Evolutionary conservation across 2,888 invertebrate species (phyloP).

Genomic region (Torymus auratus): DNA sequence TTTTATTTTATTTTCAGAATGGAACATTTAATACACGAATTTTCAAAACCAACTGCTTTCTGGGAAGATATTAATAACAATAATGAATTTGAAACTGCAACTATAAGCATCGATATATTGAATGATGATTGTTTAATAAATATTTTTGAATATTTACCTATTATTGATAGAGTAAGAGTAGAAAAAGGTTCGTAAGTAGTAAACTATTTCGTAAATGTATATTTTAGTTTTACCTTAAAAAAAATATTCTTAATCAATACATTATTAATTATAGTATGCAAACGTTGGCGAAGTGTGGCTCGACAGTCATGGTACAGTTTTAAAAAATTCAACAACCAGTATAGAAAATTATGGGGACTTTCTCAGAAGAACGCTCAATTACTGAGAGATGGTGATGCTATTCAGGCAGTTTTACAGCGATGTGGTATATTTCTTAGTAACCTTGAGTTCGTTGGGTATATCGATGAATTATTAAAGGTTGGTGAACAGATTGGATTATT

Average conservation of each 20-base stretch:
- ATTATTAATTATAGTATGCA: slow-evolving; percentile 44
- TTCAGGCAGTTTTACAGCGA: slow-evolving; percentile 5
- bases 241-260: not conserved
- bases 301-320: slow-evolving; percentile 39
- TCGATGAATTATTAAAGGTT: slow-evolving; percentile 15
- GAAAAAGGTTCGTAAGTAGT: not conserved
- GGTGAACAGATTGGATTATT: slow-evolving; percentile 16
- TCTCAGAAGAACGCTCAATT: not conserved
- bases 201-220: not conserved
- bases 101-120: slow-evolving; percentile 19
- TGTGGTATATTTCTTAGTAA: slow-evolving; percentile 24
- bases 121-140: slow-evolving; percentile 43
- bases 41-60: too few species aligned
- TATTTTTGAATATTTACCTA: slow-evolving; percentile 46
- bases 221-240: not conserved
- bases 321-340: slow-evolving; percentile 21
- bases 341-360: slow-evolving; percentile 2
- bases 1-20: too few species aligned
- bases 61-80: too few species aligned
- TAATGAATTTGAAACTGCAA: not conserved
- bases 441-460: slow-evolving; percentile 32
- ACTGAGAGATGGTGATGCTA: not conserved
- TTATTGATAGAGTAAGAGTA: slow-evolving; percentile 46
- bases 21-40: too few species aligned
- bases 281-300: slow-evolving; percentile 44